Conservation (phyloP, 2,113 vertebrate genomes). For the Tiliqua scincoides region DNA sequence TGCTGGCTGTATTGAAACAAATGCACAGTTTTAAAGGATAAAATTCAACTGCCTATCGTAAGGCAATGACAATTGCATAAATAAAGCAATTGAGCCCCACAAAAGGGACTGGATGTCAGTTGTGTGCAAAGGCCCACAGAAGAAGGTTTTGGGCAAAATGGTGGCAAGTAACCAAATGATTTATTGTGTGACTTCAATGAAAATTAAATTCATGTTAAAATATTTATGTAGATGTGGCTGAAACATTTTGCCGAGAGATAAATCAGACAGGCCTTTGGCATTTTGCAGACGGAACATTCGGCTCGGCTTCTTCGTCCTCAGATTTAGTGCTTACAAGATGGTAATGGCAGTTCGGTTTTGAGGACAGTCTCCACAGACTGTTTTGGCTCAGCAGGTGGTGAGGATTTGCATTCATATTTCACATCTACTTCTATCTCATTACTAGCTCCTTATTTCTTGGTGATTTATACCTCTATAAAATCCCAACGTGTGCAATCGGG, state of each 20-base stretch:
- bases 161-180: conserved; percentile 60
- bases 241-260: conserved; percentile 72
- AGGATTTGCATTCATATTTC: conserved; percentile 81
- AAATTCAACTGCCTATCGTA: conserved; percentile 55
- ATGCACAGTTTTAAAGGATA: conserved; percentile 38
- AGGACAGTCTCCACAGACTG: conserved; percentile 72
- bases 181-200: conserved; percentile 69
- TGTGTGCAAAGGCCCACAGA: neutral
- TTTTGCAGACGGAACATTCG: conserved; percentile 71
- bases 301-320: conserved; percentile 64
- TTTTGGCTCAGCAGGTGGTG: conserved; percentile 78
- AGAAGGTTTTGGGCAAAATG: conserved; percentile 63
- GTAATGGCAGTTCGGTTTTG: conserved; percentile 72
- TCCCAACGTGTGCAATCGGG: conserved; percentile 65
- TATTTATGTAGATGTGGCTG: conserved; percentile 79
- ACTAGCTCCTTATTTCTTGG: conserved; percentile 78
- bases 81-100: conserved; percentile 52
- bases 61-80: conserved; percentile 54
- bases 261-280: conserved; percentile 74
- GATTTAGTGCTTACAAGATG: conserved; percentile 77
- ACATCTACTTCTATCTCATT: conserved; percentile 80
- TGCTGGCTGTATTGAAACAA: conserved; percentile 49
- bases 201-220: conserved; percentile 82
- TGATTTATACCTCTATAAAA: conserved; percentile 81
- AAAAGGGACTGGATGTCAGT: conserved; percentile 55